Conservation (phyloP, 2,797 vertebrate genomes). For the Silurus lanzhouensis region DNA sequence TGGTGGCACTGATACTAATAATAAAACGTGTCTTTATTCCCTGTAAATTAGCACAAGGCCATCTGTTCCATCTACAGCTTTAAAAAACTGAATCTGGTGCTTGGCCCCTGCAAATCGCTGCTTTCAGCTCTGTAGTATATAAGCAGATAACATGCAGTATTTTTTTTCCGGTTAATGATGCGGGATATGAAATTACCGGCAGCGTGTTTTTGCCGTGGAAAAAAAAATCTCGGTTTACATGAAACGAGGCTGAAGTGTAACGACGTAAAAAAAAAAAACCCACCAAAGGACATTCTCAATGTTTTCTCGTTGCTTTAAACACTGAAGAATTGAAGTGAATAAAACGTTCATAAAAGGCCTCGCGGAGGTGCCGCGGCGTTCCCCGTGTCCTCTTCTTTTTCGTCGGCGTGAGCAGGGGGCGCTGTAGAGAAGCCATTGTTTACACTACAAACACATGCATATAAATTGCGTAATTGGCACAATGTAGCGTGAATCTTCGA, state of each 20-base stretch:
- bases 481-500: conserved; percentile 63
- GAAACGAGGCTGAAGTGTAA: conserved; percentile 88
- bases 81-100: conserved; percentile 1
- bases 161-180: conserved; percentile 77
- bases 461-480: conserved; percentile 55
- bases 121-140: conserved; percentile 1
- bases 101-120: conserved; percentile 17
- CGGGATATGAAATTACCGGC: conserved; percentile 91
- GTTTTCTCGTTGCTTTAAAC: conserved; percentile 99
- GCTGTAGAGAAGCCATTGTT: conserved; percentile 43
- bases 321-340: conserved; percentile 94
- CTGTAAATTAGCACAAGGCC: not conserved
- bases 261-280: conserved; percentile 61
- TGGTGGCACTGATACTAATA: not conserved
- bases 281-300: conserved; percentile 99
- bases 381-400: conserved; percentile 52
- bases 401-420: not conserved
- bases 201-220: conserved; percentile 76
- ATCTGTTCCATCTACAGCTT: not conserved
- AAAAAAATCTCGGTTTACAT: conserved; percentile 97
- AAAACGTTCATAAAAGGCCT: conserved; percentile 81
- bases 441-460: conserved; percentile 39
- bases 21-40: conserved; percentile 68
- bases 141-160: not conserved
- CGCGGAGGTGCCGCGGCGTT: conserved; percentile 46